Evolutionary conservation across 92 coral and sea anemone species (phyloP).

Genomic region (Palythoa caribaeorum): DNA sequence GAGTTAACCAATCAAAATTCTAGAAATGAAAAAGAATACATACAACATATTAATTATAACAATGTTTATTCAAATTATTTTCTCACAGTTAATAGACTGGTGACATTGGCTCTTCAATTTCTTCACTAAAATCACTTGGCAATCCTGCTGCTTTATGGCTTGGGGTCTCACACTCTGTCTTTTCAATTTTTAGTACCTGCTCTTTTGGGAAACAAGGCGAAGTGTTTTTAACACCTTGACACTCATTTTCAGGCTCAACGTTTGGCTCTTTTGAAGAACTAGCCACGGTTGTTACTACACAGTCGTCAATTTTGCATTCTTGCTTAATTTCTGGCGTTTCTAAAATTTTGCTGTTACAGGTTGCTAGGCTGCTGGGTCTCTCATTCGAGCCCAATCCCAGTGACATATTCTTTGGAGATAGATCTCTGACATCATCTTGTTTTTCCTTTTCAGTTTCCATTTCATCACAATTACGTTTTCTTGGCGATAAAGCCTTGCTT

Average conservation of each 20-base stretch:
- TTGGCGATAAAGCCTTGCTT: conserved; percentile 62
- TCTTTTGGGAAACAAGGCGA: neutral
- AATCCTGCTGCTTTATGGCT: neutral
- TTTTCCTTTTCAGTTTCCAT: neutral
- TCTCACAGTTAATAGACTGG: conserved; percentile 18
- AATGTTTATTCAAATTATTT: neutral
- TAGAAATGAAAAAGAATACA: neutral
- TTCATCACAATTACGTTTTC: conserved; percentile 29
- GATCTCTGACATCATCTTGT: neutral
- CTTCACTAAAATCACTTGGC: neutral
- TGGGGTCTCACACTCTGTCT: neutral
- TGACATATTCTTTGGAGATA: neutral
- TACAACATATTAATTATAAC: neutral
- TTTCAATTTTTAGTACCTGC: neutral
- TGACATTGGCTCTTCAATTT: conserved; percentile 40
- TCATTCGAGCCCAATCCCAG: too few species aligned
- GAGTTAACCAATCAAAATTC: too few species aligned
- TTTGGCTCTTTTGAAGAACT: neutral
- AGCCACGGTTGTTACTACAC: neutral
- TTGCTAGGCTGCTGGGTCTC: neutral
- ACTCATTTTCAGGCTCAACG: neutral
- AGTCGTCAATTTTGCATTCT: neutral
- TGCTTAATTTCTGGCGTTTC: neutral
- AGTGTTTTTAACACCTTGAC: neutral
- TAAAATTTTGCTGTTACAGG: neutral